Evolutionary conservation across 2,888 invertebrate species (phyloP).

Genomic region (Temnothorax ravouxi): DNA sequence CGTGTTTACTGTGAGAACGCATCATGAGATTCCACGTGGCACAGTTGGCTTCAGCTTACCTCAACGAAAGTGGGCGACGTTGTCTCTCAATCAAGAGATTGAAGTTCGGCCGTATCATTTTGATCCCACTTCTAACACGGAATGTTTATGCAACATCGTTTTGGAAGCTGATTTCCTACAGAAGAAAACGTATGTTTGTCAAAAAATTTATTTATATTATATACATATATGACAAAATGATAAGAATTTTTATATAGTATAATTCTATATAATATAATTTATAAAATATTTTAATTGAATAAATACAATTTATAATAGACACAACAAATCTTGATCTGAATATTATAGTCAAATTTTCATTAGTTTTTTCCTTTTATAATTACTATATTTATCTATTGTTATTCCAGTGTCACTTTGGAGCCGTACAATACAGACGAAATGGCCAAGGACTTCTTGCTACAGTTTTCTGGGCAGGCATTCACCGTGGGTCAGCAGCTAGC

Average conservation of each 20-base stretch:
- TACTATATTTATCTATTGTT: background rate
- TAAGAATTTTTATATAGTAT: background rate
- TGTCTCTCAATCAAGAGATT: constrained; percentile 97
- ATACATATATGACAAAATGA: background rate
- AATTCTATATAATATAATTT: background rate
- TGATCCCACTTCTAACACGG: constrained; percentile 90
- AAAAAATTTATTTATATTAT: background rate
- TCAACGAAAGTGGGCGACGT: constrained; percentile 98
- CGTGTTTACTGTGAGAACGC: constrained; percentile 94
- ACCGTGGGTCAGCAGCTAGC: constrained; percentile 97
- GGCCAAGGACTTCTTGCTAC: constrained; percentile 96
- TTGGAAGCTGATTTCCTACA: constrained; percentile 97
- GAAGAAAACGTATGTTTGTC: constrained; percentile 94
- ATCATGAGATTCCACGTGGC: constrained; percentile 92
- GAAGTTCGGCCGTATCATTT: constrained; percentile 93
- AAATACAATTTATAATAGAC: background rate
- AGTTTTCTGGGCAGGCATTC: constrained; percentile 96
- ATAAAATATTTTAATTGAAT: constrained; percentile 3
- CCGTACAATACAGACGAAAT: constrained; percentile 98
- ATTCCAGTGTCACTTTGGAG: constrained; percentile 92
- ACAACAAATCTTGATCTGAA: background rate
- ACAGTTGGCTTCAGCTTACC: constrained; percentile 97
- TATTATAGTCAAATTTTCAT: background rate
- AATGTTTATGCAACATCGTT: constrained; percentile 94
- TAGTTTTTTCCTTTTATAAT: background rate